Base-by-base conservation (phyloP, 2,797 vertebrate species). In the Hydrocynus forskahlii region DNA sequence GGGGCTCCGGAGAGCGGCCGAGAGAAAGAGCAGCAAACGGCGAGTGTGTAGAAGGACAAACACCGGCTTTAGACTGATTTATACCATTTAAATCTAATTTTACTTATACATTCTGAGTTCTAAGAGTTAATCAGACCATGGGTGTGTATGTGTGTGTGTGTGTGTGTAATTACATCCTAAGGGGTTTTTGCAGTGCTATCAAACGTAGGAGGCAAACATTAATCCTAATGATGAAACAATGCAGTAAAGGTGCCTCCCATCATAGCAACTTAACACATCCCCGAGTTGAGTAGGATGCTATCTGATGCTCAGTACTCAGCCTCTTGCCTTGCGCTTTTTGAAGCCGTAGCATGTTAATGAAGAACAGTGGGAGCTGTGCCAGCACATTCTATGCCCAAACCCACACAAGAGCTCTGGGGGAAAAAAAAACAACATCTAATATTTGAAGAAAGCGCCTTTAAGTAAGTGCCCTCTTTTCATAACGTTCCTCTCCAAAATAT, bases 151-250 rank as follows among this genome's bases (percentile, higher is more conserved):
- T 45, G 43, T 45, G 10, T 45, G 43, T 45, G 43, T 45, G 43
- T 45, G 43, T 45, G 43, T 45, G 43, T 45, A 55, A 79, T 38
- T 6, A 38, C 75, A 66, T 75, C 72, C 57, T 85, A 68, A 23
- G 48, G 23, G 66, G 87, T 85, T 83, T 85, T 75, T 62, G 83
- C 66, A 82, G n/a, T 14, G 21, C 73, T 82, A 86, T 74, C 81
- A 74, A 86, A 87, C 81, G 60, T 67, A 72, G 84, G 84, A 68
- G 68, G 88, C 88, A 88, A 89, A 89, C 86, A 89, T 88, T 87
- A 89, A 85, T 83, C 84, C 83, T 87, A 90, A 87, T 91, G 88
- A 89, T 80, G 85, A 84, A 86, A 90, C 81, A 88, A 81, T 84
- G 72, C 70, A 79, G 60, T 40, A 38, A 48, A 71, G 78, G 78